Evolutionary conservation across 1,140 invertebrate genomes (phyloP).

Genomic region (Scaptomyza hsui): DNA sequence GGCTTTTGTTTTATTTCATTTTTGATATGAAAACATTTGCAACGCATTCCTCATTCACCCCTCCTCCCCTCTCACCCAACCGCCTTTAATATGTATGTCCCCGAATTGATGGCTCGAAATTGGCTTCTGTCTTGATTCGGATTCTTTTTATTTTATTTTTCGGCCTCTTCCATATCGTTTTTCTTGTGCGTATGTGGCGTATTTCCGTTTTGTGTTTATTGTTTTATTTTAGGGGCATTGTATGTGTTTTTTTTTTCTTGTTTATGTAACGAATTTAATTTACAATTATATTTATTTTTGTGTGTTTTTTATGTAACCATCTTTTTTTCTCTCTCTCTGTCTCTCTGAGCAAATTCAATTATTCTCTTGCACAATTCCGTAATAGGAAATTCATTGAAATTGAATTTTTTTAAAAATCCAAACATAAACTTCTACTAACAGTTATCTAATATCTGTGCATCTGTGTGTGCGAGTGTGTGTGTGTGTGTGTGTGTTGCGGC

Average conservation of each 20-base stretch:
- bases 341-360: slow-evolving; percentile 60
- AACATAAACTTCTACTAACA: slow-evolving; percentile 19
- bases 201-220: slow-evolving; percentile 75
- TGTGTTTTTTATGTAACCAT: slow-evolving; percentile 45
- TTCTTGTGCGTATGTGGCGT: slow-evolving; percentile 32
- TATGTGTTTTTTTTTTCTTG: slow-evolving; percentile 49
- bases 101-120: slow-evolving; percentile 62
- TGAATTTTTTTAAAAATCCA: slow-evolving; percentile 43
- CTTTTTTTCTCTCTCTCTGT: no score
- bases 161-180: neutral
- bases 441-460: slow-evolving; percentile 4
- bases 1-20: slow-evolving; percentile 81
- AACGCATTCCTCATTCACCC: slow-evolving; percentile 19
- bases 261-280: slow-evolving; percentile 77
- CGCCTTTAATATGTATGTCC: slow-evolving; percentile 27
- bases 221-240: slow-evolving; percentile 55
- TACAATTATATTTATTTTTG: slow-evolving; percentile 77
- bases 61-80: neutral
- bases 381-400: slow-evolving; percentile 57
- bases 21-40: slow-evolving; percentile 81
- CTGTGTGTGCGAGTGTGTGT: neutral
- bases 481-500: slow-evolving; percentile 1
- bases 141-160: slow-evolving; percentile 14
- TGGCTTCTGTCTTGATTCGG: slow-evolving; percentile 52
- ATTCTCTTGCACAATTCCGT: slow-evolving; percentile 47